phyloP scores from a whole-genome alignment of 2,113 vertebrate species.

The Gavia stellata region DNA sequence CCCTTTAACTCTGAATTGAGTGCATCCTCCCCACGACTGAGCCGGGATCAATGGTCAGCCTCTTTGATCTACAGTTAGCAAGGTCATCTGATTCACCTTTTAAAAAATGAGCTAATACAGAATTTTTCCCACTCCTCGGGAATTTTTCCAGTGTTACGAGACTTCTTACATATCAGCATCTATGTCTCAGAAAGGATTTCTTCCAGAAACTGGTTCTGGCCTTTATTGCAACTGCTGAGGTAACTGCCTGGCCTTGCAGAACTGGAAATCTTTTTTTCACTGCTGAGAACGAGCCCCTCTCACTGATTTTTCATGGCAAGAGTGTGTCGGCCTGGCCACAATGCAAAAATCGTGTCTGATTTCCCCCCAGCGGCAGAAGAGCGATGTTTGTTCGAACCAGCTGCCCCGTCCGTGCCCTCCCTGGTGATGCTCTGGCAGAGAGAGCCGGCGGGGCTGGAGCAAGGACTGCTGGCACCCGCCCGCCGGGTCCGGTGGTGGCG shows the following conservation, averaged over 20 bases:
- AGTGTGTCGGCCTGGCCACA: background rate
- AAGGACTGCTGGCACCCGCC: background rate
- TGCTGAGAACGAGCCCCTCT: background rate
- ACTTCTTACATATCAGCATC: background rate
- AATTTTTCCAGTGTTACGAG: background rate
- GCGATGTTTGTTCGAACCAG: background rate
- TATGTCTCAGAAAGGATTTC: background rate
- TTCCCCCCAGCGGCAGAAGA: background rate
- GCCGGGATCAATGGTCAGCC: background rate
- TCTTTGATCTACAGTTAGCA: background rate
- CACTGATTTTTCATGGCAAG: background rate
- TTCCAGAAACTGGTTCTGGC: background rate
- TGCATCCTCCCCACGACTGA: background rate
- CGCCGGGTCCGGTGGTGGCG: rapidly evolving
- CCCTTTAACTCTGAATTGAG: background rate
- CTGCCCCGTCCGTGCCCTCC: background rate
- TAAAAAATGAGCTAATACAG: background rate
- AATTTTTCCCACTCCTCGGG: background rate
- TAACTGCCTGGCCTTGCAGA: background rate
- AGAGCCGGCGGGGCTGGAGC: no score
- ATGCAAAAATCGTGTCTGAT: rapidly evolving
- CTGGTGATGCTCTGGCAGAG: background rate
- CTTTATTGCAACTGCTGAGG: background rate
- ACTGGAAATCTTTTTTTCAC: no score
- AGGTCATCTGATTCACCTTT: background rate